Evolutionary conservation across 2,888 invertebrate genomes (phyloP).

Genomic region (Scaptomyza polygonia): DNA sequence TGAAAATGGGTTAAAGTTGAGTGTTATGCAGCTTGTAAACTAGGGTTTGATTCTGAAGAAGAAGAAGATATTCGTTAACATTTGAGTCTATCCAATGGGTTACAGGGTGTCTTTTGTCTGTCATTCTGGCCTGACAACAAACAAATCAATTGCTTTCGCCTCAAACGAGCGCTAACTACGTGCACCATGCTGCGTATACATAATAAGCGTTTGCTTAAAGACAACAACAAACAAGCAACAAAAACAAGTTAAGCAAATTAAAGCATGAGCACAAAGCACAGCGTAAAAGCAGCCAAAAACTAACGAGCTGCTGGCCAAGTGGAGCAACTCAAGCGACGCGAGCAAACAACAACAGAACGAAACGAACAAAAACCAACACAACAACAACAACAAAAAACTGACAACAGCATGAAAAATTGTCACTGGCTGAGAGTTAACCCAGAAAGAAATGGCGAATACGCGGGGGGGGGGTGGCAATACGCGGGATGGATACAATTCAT

Average conservation of each 20-base stretch:
- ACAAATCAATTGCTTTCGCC: slow-evolving; percentile 67
- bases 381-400: slow-evolving; percentile 60
- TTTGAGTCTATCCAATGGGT: background rate
- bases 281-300: slow-evolving; percentile 50
- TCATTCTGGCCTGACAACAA: slow-evolving; percentile 25
- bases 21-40: background rate
- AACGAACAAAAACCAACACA: background rate
- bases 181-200: slow-evolving; percentile 72
- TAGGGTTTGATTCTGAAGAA: background rate
- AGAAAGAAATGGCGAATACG: background rate
- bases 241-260: slow-evolving; percentile 40
- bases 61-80: background rate
- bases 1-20: slow-evolving; percentile 1
- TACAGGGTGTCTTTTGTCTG: background rate
- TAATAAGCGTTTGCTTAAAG: slow-evolving; percentile 66
- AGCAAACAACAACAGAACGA: slow-evolving; percentile 30
- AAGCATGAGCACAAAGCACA: slow-evolving; percentile 46
- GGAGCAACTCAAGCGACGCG: slow-evolving; percentile 30
- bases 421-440: slow-evolving; percentile 67
- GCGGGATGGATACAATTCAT: slow-evolving; percentile 8
- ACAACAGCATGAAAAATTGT: slow-evolving; percentile 80
- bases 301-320: slow-evolving; percentile 67
- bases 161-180: slow-evolving; percentile 63
- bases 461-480: too few relatives aligned
- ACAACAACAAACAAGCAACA: background rate